phyloP scores from a whole-genome alignment of 2,888 invertebrate species.

The Camponotus fellah region DNA sequence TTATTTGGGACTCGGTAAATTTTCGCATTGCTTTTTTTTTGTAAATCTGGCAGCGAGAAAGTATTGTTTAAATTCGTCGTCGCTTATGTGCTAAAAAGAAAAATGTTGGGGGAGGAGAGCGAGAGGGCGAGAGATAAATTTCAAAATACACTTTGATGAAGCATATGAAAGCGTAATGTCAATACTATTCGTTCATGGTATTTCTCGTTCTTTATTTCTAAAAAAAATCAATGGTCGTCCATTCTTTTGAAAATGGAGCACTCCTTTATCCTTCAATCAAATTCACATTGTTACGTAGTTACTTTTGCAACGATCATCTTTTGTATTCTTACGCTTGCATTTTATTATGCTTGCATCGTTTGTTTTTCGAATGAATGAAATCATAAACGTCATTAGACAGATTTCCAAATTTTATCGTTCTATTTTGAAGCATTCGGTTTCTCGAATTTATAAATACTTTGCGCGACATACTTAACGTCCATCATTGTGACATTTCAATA shows the following conservation, averaged over 20 bases:
- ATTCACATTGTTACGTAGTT: neutral
- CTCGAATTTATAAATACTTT: neutral
- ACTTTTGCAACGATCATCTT: neutral
- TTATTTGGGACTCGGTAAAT: neutral
- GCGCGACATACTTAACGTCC: neutral
- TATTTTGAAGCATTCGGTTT: neutral
- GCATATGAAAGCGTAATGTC: neutral
- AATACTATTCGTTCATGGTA: neutral
- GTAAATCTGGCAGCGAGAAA: neutral
- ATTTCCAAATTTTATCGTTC: neutral
- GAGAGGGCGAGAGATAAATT: neutral
- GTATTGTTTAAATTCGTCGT: neutral
- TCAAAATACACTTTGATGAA: neutral
- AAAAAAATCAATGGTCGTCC: conserved; percentile 2
- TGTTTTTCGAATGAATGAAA: neutral
- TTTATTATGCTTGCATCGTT: neutral
- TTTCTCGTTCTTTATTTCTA: neutral
- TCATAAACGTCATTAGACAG: neutral
- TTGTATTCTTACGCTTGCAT: neutral
- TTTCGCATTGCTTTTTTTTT: neutral
- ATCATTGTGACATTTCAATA: neutral
- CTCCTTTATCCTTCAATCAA: neutral
- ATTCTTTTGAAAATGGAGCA: neutral
- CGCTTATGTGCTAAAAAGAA: neutral
- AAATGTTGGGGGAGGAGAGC: neutral